Conservation (phyloP, 2,113 vertebrate genomes). For the Megalops atlanticus region DNA sequence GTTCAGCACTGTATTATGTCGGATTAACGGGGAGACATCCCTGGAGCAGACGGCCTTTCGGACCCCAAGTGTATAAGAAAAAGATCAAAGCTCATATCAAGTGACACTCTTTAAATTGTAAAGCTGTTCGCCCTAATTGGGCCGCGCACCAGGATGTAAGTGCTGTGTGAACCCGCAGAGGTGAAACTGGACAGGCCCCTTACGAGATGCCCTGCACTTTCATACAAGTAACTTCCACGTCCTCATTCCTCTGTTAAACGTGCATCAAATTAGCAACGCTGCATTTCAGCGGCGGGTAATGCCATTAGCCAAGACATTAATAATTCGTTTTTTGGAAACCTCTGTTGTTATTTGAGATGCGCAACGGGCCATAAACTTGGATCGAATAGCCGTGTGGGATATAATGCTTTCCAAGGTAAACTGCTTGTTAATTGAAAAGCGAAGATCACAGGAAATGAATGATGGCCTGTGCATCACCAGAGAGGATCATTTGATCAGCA, state of each 20-base stretch:
- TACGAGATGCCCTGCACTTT: too few relatives aligned
- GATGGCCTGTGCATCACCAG: background rate
- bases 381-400: background rate
- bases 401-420: conserved; percentile 7
- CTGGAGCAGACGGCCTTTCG: background rate
- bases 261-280: background rate
- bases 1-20: conserved; percentile 6
- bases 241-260: background rate
- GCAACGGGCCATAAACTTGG: background rate
- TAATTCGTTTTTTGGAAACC: background rate
- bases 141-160: background rate
- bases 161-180: background rate
- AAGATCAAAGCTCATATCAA: background rate
- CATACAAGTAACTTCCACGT: background rate
- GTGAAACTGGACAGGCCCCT: background rate
- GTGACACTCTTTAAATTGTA: background rate
- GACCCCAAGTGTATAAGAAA: background rate
- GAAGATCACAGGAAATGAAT: background rate
- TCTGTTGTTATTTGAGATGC: background rate
- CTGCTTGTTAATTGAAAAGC: background rate
- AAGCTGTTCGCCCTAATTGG: background rate
- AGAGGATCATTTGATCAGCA: background rate
- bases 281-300: background rate
- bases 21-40: background rate
- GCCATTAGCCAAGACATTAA: background rate